phyloP scores from a whole-genome alignment of 2,888 invertebrate genomes.

The Fragum whitleyi region DNA sequence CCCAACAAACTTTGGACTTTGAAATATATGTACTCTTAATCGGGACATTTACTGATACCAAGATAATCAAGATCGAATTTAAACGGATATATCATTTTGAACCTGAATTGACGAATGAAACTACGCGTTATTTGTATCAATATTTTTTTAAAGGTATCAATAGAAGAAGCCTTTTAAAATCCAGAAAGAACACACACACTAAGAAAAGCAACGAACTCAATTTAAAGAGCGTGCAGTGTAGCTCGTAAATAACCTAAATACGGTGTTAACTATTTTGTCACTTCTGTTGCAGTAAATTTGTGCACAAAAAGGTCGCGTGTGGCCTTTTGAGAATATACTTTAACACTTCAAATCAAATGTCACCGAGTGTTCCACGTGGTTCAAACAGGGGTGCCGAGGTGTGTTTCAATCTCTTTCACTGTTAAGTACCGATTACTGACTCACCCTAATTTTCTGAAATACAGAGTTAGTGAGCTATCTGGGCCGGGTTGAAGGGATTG shows the following conservation, averaged over 20 bases:
- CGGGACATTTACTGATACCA: too few species aligned
- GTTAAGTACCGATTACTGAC: conserved; percentile 1
- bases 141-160: too few species aligned
- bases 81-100: too few species aligned
- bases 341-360: conserved; percentile 17
- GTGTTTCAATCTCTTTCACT: neutral
- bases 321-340: neutral
- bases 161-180: too few species aligned
- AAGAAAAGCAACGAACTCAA: neutral
- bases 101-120: too few species aligned
- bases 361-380: conserved; percentile 15
- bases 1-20: too few species aligned
- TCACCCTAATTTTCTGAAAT: neutral
- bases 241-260: too few species aligned
- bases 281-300: neutral
- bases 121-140: too few species aligned
- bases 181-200: too few species aligned
- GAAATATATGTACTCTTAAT: too few species aligned
- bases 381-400: conserved; percentile 1
- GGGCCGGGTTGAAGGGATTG: conserved; percentile 19
- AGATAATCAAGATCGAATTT: too few species aligned
- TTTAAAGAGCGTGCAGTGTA: too few species aligned
- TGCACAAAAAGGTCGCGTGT: neutral
- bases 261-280: neutral
- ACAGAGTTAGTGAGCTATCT: neutral